Conservation (phyloP, 2,797 vertebrate species). For the Rhinichthys osculus region DNA sequence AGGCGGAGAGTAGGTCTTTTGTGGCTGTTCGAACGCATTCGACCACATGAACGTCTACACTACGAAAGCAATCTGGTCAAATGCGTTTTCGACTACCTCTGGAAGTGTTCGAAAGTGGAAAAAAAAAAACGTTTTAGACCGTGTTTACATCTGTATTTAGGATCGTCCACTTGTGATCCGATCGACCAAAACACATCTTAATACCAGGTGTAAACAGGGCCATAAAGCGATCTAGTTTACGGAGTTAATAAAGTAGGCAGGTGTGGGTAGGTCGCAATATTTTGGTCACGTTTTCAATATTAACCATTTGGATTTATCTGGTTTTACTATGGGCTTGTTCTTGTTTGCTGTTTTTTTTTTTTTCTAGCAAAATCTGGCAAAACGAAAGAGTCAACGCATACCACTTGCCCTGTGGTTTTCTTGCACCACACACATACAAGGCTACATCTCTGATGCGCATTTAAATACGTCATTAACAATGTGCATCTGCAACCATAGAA, state of each 20-base stretch:
- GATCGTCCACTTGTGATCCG: no score
- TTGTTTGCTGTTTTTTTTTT: not conserved
- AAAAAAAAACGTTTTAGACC: no score
- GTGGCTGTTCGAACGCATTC: no score
- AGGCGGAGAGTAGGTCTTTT: no score
- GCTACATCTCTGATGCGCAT: not conserved
- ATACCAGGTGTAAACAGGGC: no score
- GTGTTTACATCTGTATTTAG: no score
- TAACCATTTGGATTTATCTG: not conserved
- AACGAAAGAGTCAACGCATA: not conserved
- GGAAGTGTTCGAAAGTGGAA: no score
- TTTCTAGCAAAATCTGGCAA: not conserved
- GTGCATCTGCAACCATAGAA: not conserved
- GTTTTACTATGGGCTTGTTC: not conserved
- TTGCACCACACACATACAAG: not conserved
- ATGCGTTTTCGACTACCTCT: no score
- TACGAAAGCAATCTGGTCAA: no score
- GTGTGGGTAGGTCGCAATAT: not conserved
- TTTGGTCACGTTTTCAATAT: not conserved
- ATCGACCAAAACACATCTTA: no score
- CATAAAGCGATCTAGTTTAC: not conserved
- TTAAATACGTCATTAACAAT: not conserved
- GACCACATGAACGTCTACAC: no score
- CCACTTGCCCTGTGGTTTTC: not conserved
- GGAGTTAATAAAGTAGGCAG: not conserved